Conservation (phyloP, 2,888 invertebrate genomes). For the Smittia aterrima region DNA sequence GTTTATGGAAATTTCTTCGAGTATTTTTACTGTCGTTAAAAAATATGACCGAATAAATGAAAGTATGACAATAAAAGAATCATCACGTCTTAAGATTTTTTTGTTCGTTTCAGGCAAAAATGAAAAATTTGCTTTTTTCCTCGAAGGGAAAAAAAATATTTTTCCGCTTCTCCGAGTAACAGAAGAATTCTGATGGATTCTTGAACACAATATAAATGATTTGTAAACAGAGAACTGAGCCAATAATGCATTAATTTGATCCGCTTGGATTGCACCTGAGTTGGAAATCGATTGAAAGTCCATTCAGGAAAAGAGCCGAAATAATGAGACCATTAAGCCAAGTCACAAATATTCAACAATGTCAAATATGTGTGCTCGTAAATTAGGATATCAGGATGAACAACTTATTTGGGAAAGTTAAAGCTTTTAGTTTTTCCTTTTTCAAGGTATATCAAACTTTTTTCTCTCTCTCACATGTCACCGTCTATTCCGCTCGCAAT, state of each 20-base stretch:
- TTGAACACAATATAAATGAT: not conserved
- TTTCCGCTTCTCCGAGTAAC: not conserved
- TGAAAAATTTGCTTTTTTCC: not conserved
- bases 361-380: too few relatives aligned
- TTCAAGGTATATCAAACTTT: too few relatives aligned
- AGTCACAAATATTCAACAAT: too few relatives aligned
- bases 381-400: too few relatives aligned
- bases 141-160: too few relatives aligned
- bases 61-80: constrained; percentile 14
- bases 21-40: constrained; percentile 5
- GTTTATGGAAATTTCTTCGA: constrained; percentile 9
- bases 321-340: too few relatives aligned
- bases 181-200: not conserved
- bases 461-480: constrained; percentile 7
- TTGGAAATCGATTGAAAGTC: too few relatives aligned
- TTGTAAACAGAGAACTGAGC: not conserved
- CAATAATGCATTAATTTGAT: not conserved
- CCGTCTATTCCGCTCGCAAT: constrained; percentile 21
- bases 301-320: too few relatives aligned
- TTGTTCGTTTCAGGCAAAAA: not conserved
- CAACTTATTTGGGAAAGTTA: too few relatives aligned
- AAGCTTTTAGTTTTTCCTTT: too few relatives aligned
- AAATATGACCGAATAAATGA: constrained; percentile 13
- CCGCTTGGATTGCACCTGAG: too few relatives aligned
- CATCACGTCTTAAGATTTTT: constrained; percentile 3